A percentile compares a stretch with the other conserved stretches of the same genome.
phyloP scores from a whole-genome alignment of 2,888 invertebrate genomes.

The Himalopsyche tibetana region DNA sequence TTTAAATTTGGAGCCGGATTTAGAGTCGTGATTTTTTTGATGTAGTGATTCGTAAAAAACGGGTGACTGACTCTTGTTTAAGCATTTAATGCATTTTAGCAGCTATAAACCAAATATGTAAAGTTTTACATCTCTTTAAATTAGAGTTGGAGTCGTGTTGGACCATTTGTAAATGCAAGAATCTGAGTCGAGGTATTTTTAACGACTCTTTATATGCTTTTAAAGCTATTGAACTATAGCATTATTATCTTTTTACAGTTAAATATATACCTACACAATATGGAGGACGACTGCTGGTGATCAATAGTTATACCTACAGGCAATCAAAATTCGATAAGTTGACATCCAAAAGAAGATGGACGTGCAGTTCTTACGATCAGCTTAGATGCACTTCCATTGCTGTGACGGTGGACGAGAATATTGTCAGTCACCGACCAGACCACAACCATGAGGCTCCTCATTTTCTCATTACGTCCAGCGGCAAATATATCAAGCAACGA shows the following conservation, averaged over 20 bases:
- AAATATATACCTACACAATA: slow-evolving; percentile 2
- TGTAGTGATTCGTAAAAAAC: no score
- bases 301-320: slow-evolving; percentile 12
- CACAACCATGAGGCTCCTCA: slow-evolving; percentile 51
- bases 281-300: slow-evolving; percentile 17
- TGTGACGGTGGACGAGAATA: slow-evolving; percentile 27
- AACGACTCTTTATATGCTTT: no score
- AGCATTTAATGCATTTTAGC: no score
- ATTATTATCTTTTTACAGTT: slow-evolving; percentile 11
- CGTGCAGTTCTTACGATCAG: slow-evolving; percentile 37
- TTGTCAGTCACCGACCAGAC: not conserved
- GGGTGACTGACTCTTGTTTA: no score
- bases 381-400: slow-evolving; percentile 32
- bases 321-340: not conserved
- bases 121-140: no score
- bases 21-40: no score
- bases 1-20: no score
- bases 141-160: no score
- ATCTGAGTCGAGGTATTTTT: no score
- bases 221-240: no score
- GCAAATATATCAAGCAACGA: not conserved
- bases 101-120: no score
- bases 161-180: no score
- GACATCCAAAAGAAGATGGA: slow-evolving; percentile 45
- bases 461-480: not conserved